Base-by-base conservation (phyloP, 2,113 vertebrate genomes). In the Saguinus imperator region DNA sequence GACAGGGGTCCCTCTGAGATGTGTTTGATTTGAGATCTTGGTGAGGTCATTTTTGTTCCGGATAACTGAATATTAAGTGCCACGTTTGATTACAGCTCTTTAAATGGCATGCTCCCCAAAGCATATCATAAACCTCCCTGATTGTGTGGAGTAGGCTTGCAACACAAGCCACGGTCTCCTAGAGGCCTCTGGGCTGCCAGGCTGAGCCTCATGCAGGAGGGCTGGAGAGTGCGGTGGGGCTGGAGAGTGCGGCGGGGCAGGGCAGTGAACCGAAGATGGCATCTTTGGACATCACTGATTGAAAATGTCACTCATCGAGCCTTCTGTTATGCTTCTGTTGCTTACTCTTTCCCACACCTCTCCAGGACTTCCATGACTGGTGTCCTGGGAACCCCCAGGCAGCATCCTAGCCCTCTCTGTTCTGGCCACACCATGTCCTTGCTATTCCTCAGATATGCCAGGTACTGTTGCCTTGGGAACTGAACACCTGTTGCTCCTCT, bases 101-200 rank as follows among this genome's bases (percentile, higher is more conserved):
- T 86, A 58, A 72, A 12, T 4, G 40, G 23, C 1, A 8, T 17
- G 27, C 4, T 61, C 76, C 75, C 77, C 45, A 10, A 40, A 83
- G 55, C 11, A 1, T 14, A 18, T 32, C 68, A 29, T 5, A 27
- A 5, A 18, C 12, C 23, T 48, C 76, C 35, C 32, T 5, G 52
- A 23, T 8, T 14, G 2, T 3, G 23, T 10, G 37, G 14, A 35
- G 32, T 14, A 4, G 3, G 7, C 5, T 17, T 16, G 0, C 21
- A 11, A 12, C 52, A 45, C 4, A 58, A 5, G 23, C 8, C 20
- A 5, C 35, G 0, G 35, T 52, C 43, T 61, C 3, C 17, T 5
- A 0, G 0, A 9, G 55, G 68, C 2, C 58, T 2, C 52, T 0
- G 23, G 45, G 58, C 16, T 14, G 32, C 2, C 2, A 20, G 1